These are phyloP conservation scores for Uropsilus gracilis DNA, from an alignment of 2,113 vertebrate genomes.

Conservation along the genomic window DNA sequence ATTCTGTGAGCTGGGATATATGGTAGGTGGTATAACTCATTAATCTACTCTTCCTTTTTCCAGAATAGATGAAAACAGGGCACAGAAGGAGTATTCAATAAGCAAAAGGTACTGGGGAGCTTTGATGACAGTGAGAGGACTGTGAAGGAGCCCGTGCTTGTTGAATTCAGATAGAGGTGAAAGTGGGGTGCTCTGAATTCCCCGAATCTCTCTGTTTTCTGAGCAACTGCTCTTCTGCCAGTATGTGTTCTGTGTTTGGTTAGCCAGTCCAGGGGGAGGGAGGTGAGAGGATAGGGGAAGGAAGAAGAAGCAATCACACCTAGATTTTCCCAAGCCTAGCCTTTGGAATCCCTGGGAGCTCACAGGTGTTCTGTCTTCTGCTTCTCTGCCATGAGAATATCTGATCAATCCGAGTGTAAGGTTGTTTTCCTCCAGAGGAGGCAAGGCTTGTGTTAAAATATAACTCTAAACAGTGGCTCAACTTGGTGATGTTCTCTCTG, in stretches of 20 bases:
- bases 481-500: background rate
- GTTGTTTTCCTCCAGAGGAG: background rate
- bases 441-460: background rate
- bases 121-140: background rate
- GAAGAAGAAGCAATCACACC: background rate
- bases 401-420: background rate
- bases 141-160: background rate
- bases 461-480: accelerated
- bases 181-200: background rate
- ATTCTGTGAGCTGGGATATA: background rate
- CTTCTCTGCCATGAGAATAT: background rate
- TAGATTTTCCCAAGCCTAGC: background rate
- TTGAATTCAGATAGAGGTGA: background rate
- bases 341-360: background rate
- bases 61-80: background rate
- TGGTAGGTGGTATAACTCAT: background rate
- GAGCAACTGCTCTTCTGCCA: background rate
- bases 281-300: background rate
- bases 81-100: background rate
- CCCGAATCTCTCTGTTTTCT: background rate
- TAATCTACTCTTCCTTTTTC: background rate
- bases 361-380: background rate
- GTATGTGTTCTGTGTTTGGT: background rate
- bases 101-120: background rate
- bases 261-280: background rate